These are phyloP conservation scores for Vireo griseus DNA, from an alignment of 2,797 vertebrate species.

Conservation along the genomic window DNA sequence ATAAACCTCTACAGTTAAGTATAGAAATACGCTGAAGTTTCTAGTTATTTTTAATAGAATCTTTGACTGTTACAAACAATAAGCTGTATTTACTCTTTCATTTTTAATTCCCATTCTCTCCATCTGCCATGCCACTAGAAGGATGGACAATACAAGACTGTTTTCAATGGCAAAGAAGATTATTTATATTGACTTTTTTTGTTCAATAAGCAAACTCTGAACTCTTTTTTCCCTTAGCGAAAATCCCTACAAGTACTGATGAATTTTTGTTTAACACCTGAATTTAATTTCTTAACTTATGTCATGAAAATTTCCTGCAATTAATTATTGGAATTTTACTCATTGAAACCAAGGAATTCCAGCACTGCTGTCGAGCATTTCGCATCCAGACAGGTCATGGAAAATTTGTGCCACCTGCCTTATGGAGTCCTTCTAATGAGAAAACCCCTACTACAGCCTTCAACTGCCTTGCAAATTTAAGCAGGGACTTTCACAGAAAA, in stretches of 20 bases:
- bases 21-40: fast-evolving
- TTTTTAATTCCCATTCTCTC: constrained; percentile 38
- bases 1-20: not conserved
- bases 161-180: not conserved
- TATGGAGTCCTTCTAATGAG: not conserved
- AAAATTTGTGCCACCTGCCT: not conserved
- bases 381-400: not conserved
- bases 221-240: not conserved
- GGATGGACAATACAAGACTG: not conserved
- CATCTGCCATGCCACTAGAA: not conserved
- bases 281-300: not conserved
- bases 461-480: not conserved
- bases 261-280: not conserved
- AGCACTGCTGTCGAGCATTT: not conserved
- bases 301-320: not conserved
- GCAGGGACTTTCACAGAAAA: not conserved
- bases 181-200: not conserved
- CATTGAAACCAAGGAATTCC: not conserved
- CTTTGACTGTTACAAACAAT: constrained; percentile 11
- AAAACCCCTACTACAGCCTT: not conserved
- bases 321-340: not conserved
- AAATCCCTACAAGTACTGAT: not conserved
- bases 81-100: constrained; percentile 31
- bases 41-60: not conserved
- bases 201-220: not conserved